A percentile compares a stretch with the other conserved stretches of the same genome.
Evolutionary conservation across 2,113 vertebrate genomes (phyloP).

Genomic region (Zapus hudsonius): DNA sequence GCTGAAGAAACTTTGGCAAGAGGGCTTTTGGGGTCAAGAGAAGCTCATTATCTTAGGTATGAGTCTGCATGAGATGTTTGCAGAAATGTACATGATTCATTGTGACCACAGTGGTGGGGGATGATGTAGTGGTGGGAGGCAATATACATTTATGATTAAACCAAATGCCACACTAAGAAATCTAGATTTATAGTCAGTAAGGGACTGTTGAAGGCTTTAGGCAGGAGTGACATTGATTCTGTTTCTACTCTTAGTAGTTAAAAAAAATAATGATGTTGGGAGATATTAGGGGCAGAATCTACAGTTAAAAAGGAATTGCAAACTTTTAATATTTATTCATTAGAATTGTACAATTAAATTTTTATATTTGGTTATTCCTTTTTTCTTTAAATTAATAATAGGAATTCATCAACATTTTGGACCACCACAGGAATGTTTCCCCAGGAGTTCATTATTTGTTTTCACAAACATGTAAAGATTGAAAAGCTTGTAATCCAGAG

Average conservation of each 20-base stretch:
- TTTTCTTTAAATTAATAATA: constrained; percentile 76
- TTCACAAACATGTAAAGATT: constrained; percentile 87
- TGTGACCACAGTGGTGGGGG: neutral
- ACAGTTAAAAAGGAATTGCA: neutral
- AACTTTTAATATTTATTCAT: neutral
- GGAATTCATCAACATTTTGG: constrained; percentile 93
- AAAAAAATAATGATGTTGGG: constrained; percentile 22
- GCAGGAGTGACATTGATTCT: neutral
- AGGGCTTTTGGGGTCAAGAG: neutral
- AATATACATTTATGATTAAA: neutral
- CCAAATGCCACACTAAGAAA: neutral
- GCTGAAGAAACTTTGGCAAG: neutral
- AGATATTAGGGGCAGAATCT: constrained; percentile 49
- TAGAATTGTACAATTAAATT: constrained; percentile 47
- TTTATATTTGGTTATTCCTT: constrained; percentile 41
- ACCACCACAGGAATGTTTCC: constrained; percentile 97
- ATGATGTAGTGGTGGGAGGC: neutral
- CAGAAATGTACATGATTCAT: constrained; percentile 5
- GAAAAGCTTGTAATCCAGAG: constrained; percentile 89
- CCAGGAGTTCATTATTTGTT: constrained; percentile 93
- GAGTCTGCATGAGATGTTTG: neutral
- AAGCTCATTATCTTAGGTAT: neutral
- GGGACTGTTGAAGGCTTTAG: constrained; percentile 7
- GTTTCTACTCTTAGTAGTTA: constrained; percentile 31
- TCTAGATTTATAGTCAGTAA: constrained; percentile 8